A percentile compares a stretch with the other conserved stretches of the same genome.
Conservation (phyloP, 2,113 vertebrate species). For the Gallinago media region DNA sequence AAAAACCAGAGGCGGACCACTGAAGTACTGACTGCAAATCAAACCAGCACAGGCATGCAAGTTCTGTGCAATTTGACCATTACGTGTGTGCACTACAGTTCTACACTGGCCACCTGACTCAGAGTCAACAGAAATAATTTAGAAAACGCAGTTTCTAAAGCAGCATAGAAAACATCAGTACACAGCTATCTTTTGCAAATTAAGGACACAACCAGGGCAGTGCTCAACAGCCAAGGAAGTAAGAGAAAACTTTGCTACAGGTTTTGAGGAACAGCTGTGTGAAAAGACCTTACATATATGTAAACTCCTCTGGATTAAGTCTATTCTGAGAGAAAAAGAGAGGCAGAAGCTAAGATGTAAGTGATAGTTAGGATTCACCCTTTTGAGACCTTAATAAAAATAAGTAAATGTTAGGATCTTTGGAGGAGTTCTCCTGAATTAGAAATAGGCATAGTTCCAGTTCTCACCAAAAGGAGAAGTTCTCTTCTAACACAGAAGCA, state of each 20-base stretch:
- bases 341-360: background rate
- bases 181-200: background rate
- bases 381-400: background rate
- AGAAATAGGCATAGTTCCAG: background rate
- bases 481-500: background rate
- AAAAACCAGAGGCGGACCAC: background rate
- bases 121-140: background rate
- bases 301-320: background rate
- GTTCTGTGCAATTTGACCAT: background rate
- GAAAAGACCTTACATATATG: background rate
- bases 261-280: background rate
- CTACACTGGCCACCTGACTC: background rate
- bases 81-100: background rate
- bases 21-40: background rate
- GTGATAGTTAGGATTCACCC: background rate
- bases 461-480: background rate
- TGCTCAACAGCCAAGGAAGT: background rate
- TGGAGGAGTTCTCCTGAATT: background rate
- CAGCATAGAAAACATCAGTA: background rate
- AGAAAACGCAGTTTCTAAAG: background rate
- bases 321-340: background rate
- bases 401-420: background rate
- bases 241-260: background rate
- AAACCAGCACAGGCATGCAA: background rate
- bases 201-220: background rate